phyloP scores from a whole-genome alignment of 2,113 vertebrate genomes.

The Neolamprologus fasciatus region DNA sequence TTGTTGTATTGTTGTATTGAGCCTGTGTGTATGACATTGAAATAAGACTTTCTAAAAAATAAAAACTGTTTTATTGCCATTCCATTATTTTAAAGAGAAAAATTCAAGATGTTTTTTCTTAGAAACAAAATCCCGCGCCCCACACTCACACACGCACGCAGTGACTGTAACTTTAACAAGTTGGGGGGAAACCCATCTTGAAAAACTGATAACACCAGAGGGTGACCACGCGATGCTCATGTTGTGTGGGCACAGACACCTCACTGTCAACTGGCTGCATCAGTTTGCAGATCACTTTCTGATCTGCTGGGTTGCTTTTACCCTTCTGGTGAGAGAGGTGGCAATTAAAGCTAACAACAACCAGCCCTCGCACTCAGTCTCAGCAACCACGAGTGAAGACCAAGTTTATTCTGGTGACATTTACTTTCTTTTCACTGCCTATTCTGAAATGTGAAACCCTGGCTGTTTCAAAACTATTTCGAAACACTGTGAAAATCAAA shows the following conservation, averaged over 20 bases:
- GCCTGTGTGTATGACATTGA: neutral
- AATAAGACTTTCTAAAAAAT: neutral
- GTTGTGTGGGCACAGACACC: neutral
- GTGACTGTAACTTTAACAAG: neutral
- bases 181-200: neutral
- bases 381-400: neutral
- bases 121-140: neutral
- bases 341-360: constrained; percentile 5
- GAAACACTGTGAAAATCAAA: neutral
- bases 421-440: neutral
- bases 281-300: neutral
- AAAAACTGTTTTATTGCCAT: neutral
- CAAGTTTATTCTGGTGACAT: neutral
- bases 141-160: rapidly evolving
- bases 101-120: neutral
- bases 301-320: neutral
- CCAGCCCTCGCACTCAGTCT: neutral
- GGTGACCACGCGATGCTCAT: neutral
- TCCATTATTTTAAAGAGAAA: neutral
- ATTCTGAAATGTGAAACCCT: neutral
- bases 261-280: neutral
- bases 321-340: neutral
- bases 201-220: neutral
- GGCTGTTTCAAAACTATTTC: neutral
- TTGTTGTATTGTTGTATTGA: too few species aligned